A percentile compares a stretch with the other conserved stretches of the same genome.
phyloP scores from a whole-genome alignment of 2,113 vertebrate genomes.

The Suncus etruscus region DNA sequence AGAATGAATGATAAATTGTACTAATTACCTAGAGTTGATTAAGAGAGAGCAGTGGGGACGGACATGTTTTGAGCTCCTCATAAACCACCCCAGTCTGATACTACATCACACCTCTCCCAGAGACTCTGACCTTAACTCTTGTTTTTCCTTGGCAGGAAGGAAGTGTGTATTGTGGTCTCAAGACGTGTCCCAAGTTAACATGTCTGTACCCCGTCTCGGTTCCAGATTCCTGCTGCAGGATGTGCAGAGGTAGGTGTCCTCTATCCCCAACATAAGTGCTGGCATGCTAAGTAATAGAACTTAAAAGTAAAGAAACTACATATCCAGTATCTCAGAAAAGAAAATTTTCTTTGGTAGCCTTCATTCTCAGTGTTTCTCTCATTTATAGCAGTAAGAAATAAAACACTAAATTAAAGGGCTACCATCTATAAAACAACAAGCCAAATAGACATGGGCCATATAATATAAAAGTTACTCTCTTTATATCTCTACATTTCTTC shows the following conservation, averaged over 20 bases:
- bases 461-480: neutral
- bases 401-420: conserved; percentile 48
- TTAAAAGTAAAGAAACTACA: conserved; percentile 48
- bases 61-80: neutral
- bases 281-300: neutral
- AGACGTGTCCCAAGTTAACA: conserved; percentile 89
- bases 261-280: neutral
- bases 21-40: neutral
- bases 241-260: conserved; percentile 88
- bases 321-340: neutral
- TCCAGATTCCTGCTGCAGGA: conserved; percentile 88
- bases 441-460: neutral
- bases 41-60: neutral
- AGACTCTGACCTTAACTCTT: conserved; percentile 62
- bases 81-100: neutral
- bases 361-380: neutral
- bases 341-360: neutral
- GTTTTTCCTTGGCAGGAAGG: conserved; percentile 87
- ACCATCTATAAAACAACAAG: neutral
- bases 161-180: conserved; percentile 90
- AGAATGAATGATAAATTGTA: neutral
- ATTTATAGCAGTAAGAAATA: neutral
- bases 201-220: conserved; percentile 88
- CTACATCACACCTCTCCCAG: neutral
- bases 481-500: conserved; percentile 12